Evolutionary conservation across 2,113 vertebrate species (phyloP), one percentile per base, ranked within the genome.

Genomic region (Colaptes auratus): DNA sequence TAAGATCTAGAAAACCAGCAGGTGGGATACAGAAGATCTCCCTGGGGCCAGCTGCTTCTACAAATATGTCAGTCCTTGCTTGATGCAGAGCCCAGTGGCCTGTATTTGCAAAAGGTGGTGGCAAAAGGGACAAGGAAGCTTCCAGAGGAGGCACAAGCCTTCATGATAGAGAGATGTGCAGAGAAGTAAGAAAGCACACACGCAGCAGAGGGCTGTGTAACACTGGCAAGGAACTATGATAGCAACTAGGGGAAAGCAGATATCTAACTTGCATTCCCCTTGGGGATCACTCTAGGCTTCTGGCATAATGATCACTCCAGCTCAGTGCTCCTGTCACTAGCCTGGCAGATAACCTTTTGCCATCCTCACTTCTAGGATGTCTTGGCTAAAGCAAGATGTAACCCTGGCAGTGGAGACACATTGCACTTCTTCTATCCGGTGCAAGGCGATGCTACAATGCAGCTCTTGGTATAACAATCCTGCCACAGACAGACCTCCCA

Each of bases 151-250:
- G 13, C 23, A 63, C n/a, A 48, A 50, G 4, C 17, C 19, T 24
- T 55, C 27, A 7, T 10, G 53, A 28, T 0, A 73, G 48, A 30
- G 56, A 59, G 42, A 11, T 1, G 2, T 11, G 35, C 76, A 83
- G 64, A 56, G 65, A 56, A 58, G 28, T 16, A 55, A 59, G 24
- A 86, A 55, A n/a, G 13, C 1, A 28, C 0, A 0, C 10, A 16
- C 0, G 0, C 46, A 64, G 35, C 17, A 25, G 39, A 66, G 71
- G 30, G 39, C 39, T 56, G 44, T 3, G 5, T 15, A 60, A 28
- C 64, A 58, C 0, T 0, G 73, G 59, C n/a, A 21, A 35, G 27
- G 46, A 50, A 21, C 30, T 9, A 8, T 27, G 48, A 3, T 24
- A 71, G 17, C 0, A 0, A 15, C n/a, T 4, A 5, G 15, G 81